These are phyloP conservation scores for Pristionchus arcanus DNA, from an alignment of 2,888 invertebrate species.

Conservation along the genomic window DNA sequence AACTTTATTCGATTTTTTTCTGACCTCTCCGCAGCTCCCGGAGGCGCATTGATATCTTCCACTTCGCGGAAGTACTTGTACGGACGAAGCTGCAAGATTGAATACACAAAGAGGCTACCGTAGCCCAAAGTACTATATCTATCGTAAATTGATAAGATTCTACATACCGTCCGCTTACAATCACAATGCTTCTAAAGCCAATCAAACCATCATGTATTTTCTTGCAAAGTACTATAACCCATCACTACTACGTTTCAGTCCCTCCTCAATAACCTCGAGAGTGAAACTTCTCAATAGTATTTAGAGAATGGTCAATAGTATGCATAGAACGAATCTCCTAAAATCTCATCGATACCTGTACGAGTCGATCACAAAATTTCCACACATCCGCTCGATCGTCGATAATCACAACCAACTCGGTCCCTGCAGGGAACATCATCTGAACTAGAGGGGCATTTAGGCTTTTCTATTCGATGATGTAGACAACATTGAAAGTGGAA, in stretches of 20 bases:
- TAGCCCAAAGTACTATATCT: no score
- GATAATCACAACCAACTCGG: slow-evolving; percentile 98
- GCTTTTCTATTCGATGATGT: no score
- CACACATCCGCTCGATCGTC: slow-evolving; percentile 99
- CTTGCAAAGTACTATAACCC: no score
- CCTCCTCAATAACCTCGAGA: no score
- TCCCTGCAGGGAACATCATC: slow-evolving; percentile 97
- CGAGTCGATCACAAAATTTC: slow-evolving; percentile 95
- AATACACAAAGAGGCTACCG: not conserved
- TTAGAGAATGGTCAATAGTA: no score
- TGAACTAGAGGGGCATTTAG: slow-evolving; percentile 81
- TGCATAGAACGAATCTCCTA: not conserved
- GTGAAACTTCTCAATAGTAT: no score
- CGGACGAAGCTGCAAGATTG: slow-evolving; percentile 81
- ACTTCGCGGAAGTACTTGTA: slow-evolving; percentile 81
- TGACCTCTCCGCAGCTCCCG: slow-evolving; percentile 16
- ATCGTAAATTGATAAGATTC: no score
- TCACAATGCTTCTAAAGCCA: no score
- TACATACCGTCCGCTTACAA: no score
- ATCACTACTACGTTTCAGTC: no score
- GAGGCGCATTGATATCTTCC: slow-evolving; percentile 96
- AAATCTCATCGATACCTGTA: slow-evolving; percentile 84
- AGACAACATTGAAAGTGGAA: no score
- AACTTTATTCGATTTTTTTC: not conserved
- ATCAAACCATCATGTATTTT: no score